Evolutionary conservation across 2,888 invertebrate genomes (phyloP), one percentile per base, ranked within the genome.

Genomic region (Diloba caeruleocephala): DNA sequence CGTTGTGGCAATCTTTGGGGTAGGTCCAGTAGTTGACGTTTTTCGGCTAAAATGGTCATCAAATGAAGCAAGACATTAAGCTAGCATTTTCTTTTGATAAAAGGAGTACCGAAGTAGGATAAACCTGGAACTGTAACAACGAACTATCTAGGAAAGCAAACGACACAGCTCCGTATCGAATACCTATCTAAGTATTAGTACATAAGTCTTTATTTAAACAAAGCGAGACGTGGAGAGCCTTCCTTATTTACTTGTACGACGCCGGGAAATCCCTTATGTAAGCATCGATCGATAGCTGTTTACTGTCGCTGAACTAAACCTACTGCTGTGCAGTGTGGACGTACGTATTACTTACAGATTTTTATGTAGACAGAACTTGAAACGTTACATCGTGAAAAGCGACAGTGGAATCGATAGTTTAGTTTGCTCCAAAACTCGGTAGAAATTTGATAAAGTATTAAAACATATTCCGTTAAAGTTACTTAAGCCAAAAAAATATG

Each of bases 161-260:
- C 31, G 13, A 43, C 46, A 46, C 52, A 64, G 43, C 34, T 15
- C 13, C 33, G 33, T 45, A 39, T 44, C 34, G 34, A 17, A 46
- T 14, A 13, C 33, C 19, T 48, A 5, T n/a, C 25, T 39, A 14
- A 28, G 38, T 21, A 21, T 55, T 49, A 37, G 41, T 45, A 62
- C 26, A 57, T 61, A 62, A 51, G 63, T 38, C 45, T 39, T 58
- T 58, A 58, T 62, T 52, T 46, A 46, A 33, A 46, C 34, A 14
- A 25, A 19, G 28, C 38, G 36, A 6, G 25, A 19, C 33, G 34
- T 3, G n/a, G 9, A 4, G 32, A 41, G 45, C 23, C 44, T 33
- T 37, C 29, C 21, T 43, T 38, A 52, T 62, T 59, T 64, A 59
- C 65, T 28, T 2, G 12, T 26, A 38, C 17, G 13, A 38, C 53